These are phyloP conservation scores for Luperina testacea DNA, from an alignment of 2,888 invertebrate genomes.

Conservation along the genomic window DNA sequence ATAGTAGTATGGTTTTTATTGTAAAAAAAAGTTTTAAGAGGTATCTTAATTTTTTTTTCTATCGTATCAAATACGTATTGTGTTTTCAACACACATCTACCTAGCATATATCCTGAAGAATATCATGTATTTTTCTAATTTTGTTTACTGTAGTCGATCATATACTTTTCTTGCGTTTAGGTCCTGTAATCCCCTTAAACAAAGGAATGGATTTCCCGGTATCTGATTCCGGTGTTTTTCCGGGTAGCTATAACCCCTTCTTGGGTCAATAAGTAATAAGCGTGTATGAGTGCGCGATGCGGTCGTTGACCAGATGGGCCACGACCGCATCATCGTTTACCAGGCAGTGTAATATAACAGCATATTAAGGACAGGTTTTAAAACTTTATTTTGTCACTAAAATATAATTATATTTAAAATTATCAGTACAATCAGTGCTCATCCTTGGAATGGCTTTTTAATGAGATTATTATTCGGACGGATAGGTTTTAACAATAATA, in stretches of 20 bases:
- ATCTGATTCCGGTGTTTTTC: not conserved
- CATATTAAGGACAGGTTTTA: not conserved
- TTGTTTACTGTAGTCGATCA: too few species aligned
- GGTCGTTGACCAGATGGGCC: not conserved
- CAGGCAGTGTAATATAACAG: not conserved
- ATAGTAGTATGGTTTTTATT: too few species aligned
- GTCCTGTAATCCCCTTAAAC: too few species aligned
- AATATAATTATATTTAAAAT: slow-evolving; percentile 72
- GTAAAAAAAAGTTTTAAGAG: too few species aligned
- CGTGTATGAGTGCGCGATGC: not conserved
- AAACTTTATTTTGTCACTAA: slow-evolving; percentile 57
- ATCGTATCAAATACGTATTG: too few species aligned
- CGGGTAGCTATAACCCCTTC: not conserved
- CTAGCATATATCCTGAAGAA: too few species aligned
- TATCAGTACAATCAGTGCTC: slow-evolving; percentile 71
- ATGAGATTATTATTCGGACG: slow-evolving; percentile 70
- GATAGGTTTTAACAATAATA: slow-evolving; percentile 58
- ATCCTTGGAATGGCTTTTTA: slow-evolving; percentile 68
- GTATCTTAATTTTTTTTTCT: too few species aligned
- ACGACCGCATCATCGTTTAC: not conserved
- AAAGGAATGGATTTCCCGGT: not conserved
- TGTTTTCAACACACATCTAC: too few species aligned
- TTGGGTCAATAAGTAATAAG: too few species aligned
- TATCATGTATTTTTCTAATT: too few species aligned
- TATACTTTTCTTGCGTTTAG: too few species aligned